These are phyloP conservation scores for Lutraria rhynchaena DNA, from an alignment of 1,140 invertebrate genomes.

Conservation along the genomic window DNA sequence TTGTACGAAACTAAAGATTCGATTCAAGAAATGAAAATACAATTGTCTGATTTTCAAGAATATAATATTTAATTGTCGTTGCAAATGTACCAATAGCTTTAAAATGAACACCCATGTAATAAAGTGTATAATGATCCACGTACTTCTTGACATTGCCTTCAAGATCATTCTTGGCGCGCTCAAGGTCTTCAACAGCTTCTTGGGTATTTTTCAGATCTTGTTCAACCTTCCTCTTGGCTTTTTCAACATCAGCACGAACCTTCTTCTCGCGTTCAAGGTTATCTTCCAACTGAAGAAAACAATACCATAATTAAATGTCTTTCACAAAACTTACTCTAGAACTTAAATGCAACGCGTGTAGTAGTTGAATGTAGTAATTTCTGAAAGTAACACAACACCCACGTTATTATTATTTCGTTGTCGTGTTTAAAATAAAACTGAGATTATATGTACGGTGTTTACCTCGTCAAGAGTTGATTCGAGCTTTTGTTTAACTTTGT, in stretches of 20 bases:
- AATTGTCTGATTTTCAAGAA: too few relatives aligned
- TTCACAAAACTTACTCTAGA: too few relatives aligned
- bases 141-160: constrained; percentile 87
- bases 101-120: too few relatives aligned
- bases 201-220: constrained; percentile 98
- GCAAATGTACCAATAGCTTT: too few relatives aligned
- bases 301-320: too few relatives aligned
- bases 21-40: too few relatives aligned
- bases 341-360: too few relatives aligned
- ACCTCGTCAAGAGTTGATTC: constrained; percentile 97
- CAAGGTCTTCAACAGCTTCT: constrained; percentile 97
- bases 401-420: not conserved
- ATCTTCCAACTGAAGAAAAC: constrained; percentile 94
- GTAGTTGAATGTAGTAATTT: too few relatives aligned
- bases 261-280: constrained; percentile 99
- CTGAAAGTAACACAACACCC: too few relatives aligned
- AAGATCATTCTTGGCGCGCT: constrained; percentile 98
- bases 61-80: too few relatives aligned
- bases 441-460: not conserved
- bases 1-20: too few relatives aligned
- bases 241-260: constrained; percentile 97
- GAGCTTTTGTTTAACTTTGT: constrained; percentile 98
- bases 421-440: not conserved
- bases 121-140: too few relatives aligned
- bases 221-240: constrained; percentile 94